Conservation (phyloP, 2,888 invertebrate species). For the Phyllotreta striolata region DNA sequence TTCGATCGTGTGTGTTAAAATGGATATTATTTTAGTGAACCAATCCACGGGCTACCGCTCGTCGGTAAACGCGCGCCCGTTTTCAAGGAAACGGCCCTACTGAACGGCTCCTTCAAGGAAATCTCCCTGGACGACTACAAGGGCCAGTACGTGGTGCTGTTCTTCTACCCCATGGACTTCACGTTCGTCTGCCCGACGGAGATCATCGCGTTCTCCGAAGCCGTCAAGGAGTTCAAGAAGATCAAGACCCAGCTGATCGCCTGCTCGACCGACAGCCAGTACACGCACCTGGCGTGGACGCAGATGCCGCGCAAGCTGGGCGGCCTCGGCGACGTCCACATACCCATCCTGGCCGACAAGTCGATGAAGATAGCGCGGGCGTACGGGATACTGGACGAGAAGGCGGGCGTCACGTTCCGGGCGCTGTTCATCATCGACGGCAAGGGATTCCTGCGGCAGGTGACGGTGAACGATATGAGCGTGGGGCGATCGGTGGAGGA, state of each 20-base stretch:
- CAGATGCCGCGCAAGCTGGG: slow-evolving; percentile 95
- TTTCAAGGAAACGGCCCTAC: slow-evolving; percentile 82
- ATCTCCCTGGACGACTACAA: slow-evolving; percentile 78
- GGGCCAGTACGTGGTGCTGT: slow-evolving; percentile 88
- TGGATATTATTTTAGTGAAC: background rate
- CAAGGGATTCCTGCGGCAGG: slow-evolving; percentile 84
- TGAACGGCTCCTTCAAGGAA: slow-evolving; percentile 84
- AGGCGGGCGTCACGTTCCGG: slow-evolving; percentile 90
- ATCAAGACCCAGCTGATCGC: slow-evolving; percentile 88
- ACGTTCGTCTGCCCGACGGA: slow-evolving; percentile 92
- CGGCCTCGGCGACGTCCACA: slow-evolving; percentile 91
- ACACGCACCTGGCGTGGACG: slow-evolving; percentile 96
- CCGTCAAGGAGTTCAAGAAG: slow-evolving; percentile 80
- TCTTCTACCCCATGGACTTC: slow-evolving; percentile 91
- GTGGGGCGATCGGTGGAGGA: slow-evolving; percentile 94
- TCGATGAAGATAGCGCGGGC: slow-evolving; percentile 82
- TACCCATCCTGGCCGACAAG: slow-evolving; percentile 94
- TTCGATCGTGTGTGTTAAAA: background rate
- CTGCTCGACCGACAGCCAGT: slow-evolving; percentile 96
- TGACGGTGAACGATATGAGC: slow-evolving; percentile 96
- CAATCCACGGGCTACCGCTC: background rate
- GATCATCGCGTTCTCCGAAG: slow-evolving; percentile 97
- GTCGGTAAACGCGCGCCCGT: slow-evolving; percentile 74
- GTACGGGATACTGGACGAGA: slow-evolving; percentile 92
- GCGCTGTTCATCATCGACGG: slow-evolving; percentile 96